Conservation (phyloP, 2,797 vertebrate species). For the Pygocentrus nattereri region DNA sequence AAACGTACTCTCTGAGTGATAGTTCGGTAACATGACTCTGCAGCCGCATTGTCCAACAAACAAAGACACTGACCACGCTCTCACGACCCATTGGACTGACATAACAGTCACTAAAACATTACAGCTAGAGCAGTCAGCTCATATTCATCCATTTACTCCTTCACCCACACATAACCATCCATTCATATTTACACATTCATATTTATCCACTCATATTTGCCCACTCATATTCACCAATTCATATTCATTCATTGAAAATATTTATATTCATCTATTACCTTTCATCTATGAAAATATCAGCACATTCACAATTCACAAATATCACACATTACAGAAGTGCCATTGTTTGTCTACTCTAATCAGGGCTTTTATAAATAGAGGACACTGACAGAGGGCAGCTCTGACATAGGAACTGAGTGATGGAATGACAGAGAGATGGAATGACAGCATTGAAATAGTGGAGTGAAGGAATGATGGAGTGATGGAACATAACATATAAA, state of each 20-base stretch:
- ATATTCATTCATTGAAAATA: too few relatives aligned
- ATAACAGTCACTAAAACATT: background rate
- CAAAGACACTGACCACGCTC: background rate
- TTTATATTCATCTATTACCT: too few relatives aligned
- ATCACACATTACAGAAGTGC: background rate
- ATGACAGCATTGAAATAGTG: too few relatives aligned
- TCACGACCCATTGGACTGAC: background rate
- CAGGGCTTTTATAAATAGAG: background rate
- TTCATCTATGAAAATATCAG: too few relatives aligned
- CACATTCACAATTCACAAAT: background rate
- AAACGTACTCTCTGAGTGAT: background rate
- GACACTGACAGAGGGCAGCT: background rate
- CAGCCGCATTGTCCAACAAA: background rate
- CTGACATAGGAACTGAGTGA: background rate
- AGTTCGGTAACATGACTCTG: slow-evolving; percentile 30
- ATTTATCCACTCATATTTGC: too few relatives aligned
- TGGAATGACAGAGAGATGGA: background rate
- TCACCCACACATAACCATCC: too few relatives aligned
- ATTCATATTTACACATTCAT: too few relatives aligned
- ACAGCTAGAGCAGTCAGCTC: background rate
- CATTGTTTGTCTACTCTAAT: background rate
- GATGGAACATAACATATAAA: background rate
- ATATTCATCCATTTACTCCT: too few relatives aligned
- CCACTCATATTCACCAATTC: too few relatives aligned
- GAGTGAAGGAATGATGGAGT: background rate